These are phyloP conservation scores for Hypomesus transpacificus DNA, from an alignment of 2,113 vertebrate genomes.

Conservation along the genomic window DNA sequence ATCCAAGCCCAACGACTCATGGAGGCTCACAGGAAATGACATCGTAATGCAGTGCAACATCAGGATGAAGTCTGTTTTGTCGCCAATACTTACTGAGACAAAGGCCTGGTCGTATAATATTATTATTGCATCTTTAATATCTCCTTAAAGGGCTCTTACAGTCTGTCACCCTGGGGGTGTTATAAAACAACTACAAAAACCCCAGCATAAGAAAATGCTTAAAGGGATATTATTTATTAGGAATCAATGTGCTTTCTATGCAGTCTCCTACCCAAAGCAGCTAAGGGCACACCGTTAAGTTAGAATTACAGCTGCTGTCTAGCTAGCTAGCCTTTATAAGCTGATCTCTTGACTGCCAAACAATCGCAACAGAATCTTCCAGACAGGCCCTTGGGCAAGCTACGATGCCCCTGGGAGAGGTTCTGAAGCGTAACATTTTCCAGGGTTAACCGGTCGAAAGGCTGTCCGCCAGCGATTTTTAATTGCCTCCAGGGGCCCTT, in stretches of 20 bases:
- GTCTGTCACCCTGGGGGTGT: neutral
- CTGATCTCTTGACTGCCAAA: neutral
- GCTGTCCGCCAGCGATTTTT: constrained; percentile 28
- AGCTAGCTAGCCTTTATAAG: neutral
- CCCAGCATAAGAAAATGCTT: neutral
- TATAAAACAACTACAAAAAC: neutral
- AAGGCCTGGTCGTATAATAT: neutral
- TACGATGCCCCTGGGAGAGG: constrained; percentile 9
- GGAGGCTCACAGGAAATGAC: no score
- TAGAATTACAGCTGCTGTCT: neutral
- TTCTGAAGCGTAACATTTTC: constrained; percentile 13
- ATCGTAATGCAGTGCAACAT: no score
- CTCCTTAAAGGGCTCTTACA: neutral
- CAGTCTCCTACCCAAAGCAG: neutral
- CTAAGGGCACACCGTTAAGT: no score
- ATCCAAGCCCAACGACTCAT: no score
- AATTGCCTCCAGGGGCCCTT: constrained; percentile 24
- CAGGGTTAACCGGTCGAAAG: constrained; percentile 18
- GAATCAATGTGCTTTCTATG: no score
- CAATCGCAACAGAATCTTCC: neutral
- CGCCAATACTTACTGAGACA: neutral
- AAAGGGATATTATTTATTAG: neutral
- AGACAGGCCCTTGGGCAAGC: neutral
- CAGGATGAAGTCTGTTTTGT: no score
- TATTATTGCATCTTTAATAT: neutral